Evolutionary conservation across 2,888 invertebrate species (phyloP), one percentile per base, ranked within the genome.

Genomic region (Xestoiulus laeticollis): DNA sequence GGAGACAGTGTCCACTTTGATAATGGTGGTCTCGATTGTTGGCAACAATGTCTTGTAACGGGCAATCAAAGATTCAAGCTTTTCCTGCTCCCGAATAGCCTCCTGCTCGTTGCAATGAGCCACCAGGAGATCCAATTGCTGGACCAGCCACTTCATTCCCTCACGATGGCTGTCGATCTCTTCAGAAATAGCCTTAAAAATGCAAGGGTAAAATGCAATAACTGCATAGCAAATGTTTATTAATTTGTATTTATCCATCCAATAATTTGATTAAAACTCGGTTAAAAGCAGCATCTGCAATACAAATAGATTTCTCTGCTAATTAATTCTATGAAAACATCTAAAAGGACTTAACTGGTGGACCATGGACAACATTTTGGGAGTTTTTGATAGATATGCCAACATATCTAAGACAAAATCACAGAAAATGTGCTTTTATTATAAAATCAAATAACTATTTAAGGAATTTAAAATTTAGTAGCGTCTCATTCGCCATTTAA

Each of bases 131-230:
- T 98, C 97, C 87, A 98, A 93, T 19, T 96, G 96, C 92, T 97
- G 97, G 0, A 98, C 97, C 88, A 99, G 93, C 97, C 97, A 97
- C 91, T 98, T 98, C 96, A 98, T 97, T 91, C 97, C 97, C 92
- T 98, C 97, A 38, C 97, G 95, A 92, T 96, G 96, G 88, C 94
- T 94, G 91, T 98, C 97, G 53, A 98, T 97, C 93, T 97, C 97
- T 89, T 95, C 95, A 92, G 97, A 97, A 90, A 98, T 96, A 92
- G 94, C 95, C 97, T 98, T 93, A 22, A 85, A 26, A 38, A 85
- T n/a, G 33, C 2, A 85, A 43, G 33, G 43, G n/a, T 8, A 68
- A 68, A n/a, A 22, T 68, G 78, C 8, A 68, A 68, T 5, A n/a
- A n/a, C n/a, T n/a, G n/a, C n/a, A n/a, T n/a, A n/a, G n/a, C n/a